Base-by-base conservation (phyloP, 2,888 invertebrate species). In the Volucella inflata region DNA sequence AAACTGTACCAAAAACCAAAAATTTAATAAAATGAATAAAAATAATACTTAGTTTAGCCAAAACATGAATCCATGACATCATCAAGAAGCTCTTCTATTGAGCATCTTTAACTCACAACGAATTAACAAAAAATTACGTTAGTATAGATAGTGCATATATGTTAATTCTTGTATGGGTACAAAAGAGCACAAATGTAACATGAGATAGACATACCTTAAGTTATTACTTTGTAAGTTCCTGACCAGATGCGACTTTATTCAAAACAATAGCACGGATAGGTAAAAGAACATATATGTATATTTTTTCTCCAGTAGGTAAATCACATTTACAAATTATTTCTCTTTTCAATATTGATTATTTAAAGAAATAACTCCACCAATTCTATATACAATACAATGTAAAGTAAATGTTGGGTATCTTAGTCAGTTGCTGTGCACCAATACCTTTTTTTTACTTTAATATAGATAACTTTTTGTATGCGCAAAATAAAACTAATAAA, bases 11-110 rank as follows among this genome's bases (percentile, higher is more conserved):
- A 1, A 36, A 30, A 12, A 21, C 1, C 2, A 21, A 30, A 6
- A 30, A 30, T n/a, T n/a, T 0, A 30, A 21, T 21, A 21, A 0
- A 30, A 30, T 30, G 6, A 6, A 6, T 21, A 21, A 2, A 21
- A 48, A 21, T 16, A 40, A 16, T 40, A 59, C 6, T 46, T 17
- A 8, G 38, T 51, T 50, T 65, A n/a, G 38, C 55, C 14, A 74
- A 42, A 57, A 42, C 55, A 75, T 40, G 11, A 72, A 62, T 50
- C 55, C 62, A 82, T 82, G 77, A 82, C 60, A 78, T 82, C 82
- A 82, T 55, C 62, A 16, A 30, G 53, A 16, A 16, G 42, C 16
- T 72, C 67, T 12, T 10, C 17, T 65, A 46, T 44, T 14, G 38
- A 36, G 17, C 55, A 64, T 71, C 64, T 53, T 64, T 55, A n/a